Base-by-base conservation (phyloP, 1,140 invertebrate genomes). In the Platorchestia sp. region DNA sequence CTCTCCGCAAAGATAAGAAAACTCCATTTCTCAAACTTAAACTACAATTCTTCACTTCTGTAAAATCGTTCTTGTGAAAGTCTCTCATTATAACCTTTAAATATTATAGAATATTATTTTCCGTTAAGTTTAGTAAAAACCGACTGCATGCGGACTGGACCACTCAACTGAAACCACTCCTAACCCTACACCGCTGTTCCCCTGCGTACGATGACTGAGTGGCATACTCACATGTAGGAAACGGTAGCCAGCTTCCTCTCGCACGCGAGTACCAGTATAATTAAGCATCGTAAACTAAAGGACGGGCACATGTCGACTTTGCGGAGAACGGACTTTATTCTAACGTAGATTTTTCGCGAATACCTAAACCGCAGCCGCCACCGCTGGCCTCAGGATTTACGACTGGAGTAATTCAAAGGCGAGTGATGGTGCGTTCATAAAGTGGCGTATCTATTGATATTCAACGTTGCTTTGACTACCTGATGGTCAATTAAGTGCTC, bases 261-360 rank as follows among this genome's bases (percentile, higher is more conserved):
- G 47, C 45, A 44, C 91, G 47, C 44, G 45, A 93, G 91, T 93
- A 93, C 44, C 7, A 45, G 91, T 93, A 93, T 93, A 93, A 93
- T 93, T 93, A 93, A 40, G 6, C 91, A 40, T 45, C 43, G 91
- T 93, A 93, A 93, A 93, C 6, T 93, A 45, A 47, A 93, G 91
- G 43, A 93, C 91, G 44, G 45, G 19, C 43, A 40, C 43, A 45
- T 93, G 91, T 45, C 44, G 43, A 47, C 43, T 47, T 45, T 14
- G 43, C 16, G 10, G 3, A 47, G 44, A 42, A 93, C 44, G 91
- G 19, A 44, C 43, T 42, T 44, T 47, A 93, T n/a, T 40, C 91
- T 45, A 5, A 44, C 91, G 36, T 44, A 19, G 45, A 47, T 93
- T 93, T 93, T 44, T 93, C 45, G 14, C 91, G 45, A 93, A 93